Conservation (phyloP, 2,888 invertebrate species). For the Tupiocoris notatus region DNA sequence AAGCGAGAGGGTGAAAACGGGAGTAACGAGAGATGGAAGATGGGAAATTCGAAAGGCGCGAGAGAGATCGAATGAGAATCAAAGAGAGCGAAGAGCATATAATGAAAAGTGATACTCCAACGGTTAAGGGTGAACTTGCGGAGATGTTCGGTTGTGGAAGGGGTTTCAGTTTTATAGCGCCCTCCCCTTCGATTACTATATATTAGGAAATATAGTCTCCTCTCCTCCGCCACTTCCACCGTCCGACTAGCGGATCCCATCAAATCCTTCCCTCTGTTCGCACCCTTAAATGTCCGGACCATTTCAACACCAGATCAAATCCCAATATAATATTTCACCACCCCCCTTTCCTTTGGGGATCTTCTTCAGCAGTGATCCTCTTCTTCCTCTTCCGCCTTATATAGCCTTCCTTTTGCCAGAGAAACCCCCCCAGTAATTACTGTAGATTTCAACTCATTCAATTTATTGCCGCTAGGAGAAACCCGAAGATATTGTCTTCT, state of each 20-base stretch:
- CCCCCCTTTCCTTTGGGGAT: constrained; percentile 15
- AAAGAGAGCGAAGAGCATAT: constrained; percentile 28
- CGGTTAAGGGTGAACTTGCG: constrained; percentile 8
- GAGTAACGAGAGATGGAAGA: constrained; percentile 3
- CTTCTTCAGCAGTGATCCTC: constrained; percentile 8
- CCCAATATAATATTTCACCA: constrained; percentile 47
- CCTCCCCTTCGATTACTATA: constrained; percentile 47
- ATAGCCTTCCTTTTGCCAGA: constrained; percentile 1
- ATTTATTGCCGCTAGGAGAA: constrained; percentile 12
- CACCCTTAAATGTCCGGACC: constrained; percentile 41
- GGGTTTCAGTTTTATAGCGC: constrained; percentile 41
- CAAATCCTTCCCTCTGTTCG: constrained; percentile 7
- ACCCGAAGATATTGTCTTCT: constrained; percentile 9
- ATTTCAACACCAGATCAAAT: constrained; percentile 46
- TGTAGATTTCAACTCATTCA: constrained; percentile 14
- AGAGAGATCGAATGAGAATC: neutral
- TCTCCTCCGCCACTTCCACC: neutral
- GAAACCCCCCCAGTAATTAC: constrained; percentile 30
- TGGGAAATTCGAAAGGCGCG: neutral
- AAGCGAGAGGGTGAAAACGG: neutral
- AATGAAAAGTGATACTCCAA: constrained; percentile 46
- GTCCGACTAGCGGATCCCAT: neutral
- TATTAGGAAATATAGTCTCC: constrained; percentile 46
- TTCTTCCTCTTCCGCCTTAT: neutral
- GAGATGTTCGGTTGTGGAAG: constrained; percentile 4